These are phyloP conservation scores for Pseudorasbora parva DNA, from an alignment of 2,113 vertebrate genomes.

Conservation along the genomic window DNA sequence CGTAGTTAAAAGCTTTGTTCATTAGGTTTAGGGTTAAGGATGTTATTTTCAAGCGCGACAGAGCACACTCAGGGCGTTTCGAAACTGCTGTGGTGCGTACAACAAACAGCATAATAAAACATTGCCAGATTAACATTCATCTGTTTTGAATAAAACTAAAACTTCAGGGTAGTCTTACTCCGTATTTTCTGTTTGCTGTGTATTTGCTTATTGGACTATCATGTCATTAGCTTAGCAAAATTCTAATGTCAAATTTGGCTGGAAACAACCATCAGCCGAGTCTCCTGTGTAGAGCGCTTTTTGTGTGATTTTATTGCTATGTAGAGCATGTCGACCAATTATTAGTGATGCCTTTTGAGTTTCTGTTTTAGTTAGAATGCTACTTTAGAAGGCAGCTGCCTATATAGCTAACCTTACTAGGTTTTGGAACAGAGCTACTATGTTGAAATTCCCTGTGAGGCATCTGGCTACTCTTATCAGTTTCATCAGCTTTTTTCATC, in stretches of 20 bases:
- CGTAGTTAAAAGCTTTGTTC: not conserved
- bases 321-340: constrained; percentile 5
- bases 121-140: not conserved
- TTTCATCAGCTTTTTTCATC: not conserved
- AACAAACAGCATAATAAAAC: not conserved
- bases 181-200: not conserved
- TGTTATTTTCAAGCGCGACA: not conserved
- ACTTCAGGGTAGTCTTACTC: not conserved
- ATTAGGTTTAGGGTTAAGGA: not conserved
- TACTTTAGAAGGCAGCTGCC: not conserved
- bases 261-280: not conserved
- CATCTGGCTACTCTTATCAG: constrained; percentile 13
- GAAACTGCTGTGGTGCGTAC: not conserved
- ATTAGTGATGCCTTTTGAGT: not conserved
- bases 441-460: not conserved
- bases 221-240: not conserved
- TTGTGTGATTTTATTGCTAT: not conserved
- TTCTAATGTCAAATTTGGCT: not conserved
- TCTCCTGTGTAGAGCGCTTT: not conserved
- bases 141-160: not conserved
- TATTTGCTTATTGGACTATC: not conserved
- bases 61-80: not conserved
- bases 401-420: not conserved
- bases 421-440: not conserved
- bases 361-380: constrained; percentile 3